Conservation (phyloP, 2,113 vertebrate species). For the Cyphomyrus discorhynchus region DNA sequence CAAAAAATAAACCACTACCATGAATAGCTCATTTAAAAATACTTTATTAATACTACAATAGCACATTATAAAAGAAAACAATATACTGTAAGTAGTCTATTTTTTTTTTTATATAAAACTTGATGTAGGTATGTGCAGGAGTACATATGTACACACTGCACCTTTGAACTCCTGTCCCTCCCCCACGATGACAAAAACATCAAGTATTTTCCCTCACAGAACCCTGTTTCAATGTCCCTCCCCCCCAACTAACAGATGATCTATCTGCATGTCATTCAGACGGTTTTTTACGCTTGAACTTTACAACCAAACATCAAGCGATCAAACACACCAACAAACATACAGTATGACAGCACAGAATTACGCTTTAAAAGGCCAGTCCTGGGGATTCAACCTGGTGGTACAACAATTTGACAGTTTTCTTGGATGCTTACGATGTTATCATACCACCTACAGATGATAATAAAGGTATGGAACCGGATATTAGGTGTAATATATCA, state of each 20-base stretch:
- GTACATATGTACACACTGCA: constrained; percentile 22
- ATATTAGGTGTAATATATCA: not conserved
- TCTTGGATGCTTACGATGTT: not conserved
- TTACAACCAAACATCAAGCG: not conserved
- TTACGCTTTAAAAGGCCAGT: not conserved
- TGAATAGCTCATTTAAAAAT: constrained; percentile 36
- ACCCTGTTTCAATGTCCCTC: not conserved
- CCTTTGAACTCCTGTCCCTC: not conserved
- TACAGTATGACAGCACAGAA: not conserved
- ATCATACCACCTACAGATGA: not conserved
- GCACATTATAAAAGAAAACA: constrained; percentile 36
- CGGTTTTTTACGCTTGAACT: not conserved
- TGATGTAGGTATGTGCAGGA: constrained; percentile 29
- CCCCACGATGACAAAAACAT: not conserved
- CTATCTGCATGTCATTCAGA: not conserved
- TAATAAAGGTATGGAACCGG: not conserved
- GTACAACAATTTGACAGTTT: not conserved
- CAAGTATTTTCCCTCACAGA: not conserved
- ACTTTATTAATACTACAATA: constrained; percentile 50
- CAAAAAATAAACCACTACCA: not conserved
- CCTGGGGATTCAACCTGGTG: not conserved
- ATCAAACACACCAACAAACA: not conserved
- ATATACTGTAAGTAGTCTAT: constrained; percentile 16
- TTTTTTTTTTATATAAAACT: constrained; percentile 14
- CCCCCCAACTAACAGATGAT: not conserved